Evolutionary conservation across 2,797 vertebrate species (phyloP).

Genomic region (Moxostoma hubbsi): DNA sequence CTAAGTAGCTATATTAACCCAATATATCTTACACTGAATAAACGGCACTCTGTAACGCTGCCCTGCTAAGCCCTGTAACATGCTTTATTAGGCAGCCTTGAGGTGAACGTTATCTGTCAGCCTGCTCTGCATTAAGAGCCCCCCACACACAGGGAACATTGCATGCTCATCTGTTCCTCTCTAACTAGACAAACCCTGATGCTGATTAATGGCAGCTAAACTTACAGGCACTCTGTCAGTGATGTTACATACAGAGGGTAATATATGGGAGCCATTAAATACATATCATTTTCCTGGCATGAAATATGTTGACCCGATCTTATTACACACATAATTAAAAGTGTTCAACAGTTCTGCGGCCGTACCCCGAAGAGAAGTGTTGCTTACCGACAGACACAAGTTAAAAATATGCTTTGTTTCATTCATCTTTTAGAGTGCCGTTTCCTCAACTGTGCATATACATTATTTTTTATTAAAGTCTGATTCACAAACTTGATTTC

Average conservation of each 20-base stretch:
- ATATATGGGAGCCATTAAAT: conserved; percentile 90
- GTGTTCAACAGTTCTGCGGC: conserved; percentile 79
- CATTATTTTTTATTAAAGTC: conserved; percentile 74
- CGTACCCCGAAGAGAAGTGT: conserved; percentile 60
- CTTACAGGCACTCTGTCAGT: conserved; percentile 82
- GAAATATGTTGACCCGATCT: conserved; percentile 89
- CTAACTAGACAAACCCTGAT: conserved; percentile 87
- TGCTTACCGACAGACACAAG: conserved; percentile 73
- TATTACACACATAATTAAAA: conserved; percentile 90
- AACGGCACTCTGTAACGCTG: conserved; percentile 95
- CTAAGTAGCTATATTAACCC: conserved; percentile 97
- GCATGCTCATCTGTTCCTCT: conserved; percentile 85
- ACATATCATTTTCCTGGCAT: conserved; percentile 88
- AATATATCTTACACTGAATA: conserved; percentile 99
- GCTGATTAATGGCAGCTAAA: conserved; percentile 83
- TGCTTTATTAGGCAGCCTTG: conserved; percentile 99
- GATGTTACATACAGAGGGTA: conserved; percentile 83
- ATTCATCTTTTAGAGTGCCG: conserved; percentile 76
- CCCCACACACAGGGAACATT: conserved; percentile 74
- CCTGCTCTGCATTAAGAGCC: conserved; percentile 85
- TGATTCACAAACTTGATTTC: conserved; percentile 29
- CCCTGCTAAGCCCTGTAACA: conserved; percentile 92
- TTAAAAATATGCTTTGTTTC: conserved; percentile 75
- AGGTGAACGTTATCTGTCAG: conserved; percentile 96
- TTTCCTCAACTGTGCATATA: conserved; percentile 72